Evolutionary conservation across 1,140 invertebrate genomes (phyloP), one percentile per base, ranked within the genome.

Genomic region (Anoplolepis gracilipes): DNA sequence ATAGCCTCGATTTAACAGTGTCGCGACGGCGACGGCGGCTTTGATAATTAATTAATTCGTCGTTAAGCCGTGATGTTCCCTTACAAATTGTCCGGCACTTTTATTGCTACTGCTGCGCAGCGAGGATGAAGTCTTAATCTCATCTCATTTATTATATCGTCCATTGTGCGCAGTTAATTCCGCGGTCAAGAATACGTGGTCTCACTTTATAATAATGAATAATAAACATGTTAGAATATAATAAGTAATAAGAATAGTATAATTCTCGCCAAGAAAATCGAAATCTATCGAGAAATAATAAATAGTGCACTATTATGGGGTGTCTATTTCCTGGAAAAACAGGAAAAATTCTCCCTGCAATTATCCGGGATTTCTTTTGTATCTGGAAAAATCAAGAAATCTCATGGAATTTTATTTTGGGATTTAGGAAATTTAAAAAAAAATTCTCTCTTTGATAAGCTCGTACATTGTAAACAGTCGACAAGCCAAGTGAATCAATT

Each of bases 21-120:
- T 67, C 61, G 61, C 42, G 39, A 5, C 55, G 19, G 16, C 22
- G 65, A 8, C 73, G 8, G 16, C 61, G 62, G 28, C 30, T 79
- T 65, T 65, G 61, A 78, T 65, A 67, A 64, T 78, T 79, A 79
- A 79, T 79, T 79, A 79, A 79, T 79, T 79, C 25, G 33, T 70
- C 36, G 65, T 30, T 36, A 53, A 70, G 30, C 10, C 13, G 64
- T 11, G 49, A 70, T 28, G 67, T 28, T 28, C 42, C 22, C 25
- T 39, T 16, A 81, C 65, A 57, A 81, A 59, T 69, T 72, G 62
- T 79, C 39, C 42, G 65, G 22, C 33, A 57, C 49, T 70, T 72
- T 39, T 81, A 19, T 81, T 16, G 22, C 16, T 8, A n/a, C 62
- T 13, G 8, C 22, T 7, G 22, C 16, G 28, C 33, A 3, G 16